A percentile compares a stretch with the other conserved stretches of the same genome.
Evolutionary conservation across 2,888 invertebrate genomes (phyloP).

Genomic region (Rhagium mordax): DNA sequence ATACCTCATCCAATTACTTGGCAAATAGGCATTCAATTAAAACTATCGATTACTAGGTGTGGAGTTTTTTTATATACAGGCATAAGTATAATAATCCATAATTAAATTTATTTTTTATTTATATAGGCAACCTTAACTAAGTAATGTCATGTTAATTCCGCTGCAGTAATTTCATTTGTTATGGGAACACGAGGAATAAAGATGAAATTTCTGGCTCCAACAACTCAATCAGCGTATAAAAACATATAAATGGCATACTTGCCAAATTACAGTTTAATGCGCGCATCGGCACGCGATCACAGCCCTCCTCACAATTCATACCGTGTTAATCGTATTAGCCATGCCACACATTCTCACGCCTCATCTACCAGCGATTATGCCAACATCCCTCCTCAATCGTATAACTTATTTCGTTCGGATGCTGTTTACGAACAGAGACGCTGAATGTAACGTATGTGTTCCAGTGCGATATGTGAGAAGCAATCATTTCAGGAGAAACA

Average conservation of each 20-base stretch:
- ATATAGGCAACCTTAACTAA: neutral
- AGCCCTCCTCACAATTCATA: conserved; percentile 59
- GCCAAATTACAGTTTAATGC: conserved; percentile 64
- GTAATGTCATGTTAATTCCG: neutral
- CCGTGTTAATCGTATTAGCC: conserved; percentile 67
- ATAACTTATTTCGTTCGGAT: conserved; percentile 30
- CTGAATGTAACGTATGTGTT: conserved; percentile 27
- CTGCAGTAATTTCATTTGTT: conserved; percentile 7
- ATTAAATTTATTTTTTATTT: too few relatives aligned
- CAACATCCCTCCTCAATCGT: conserved; percentile 33
- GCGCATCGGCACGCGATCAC: conserved; percentile 62
- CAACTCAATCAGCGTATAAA: conserved; percentile 46
- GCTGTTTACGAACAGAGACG: conserved; percentile 9
- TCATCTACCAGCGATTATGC: conserved; percentile 60
- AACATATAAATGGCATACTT: conserved; percentile 50
- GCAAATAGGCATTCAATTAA: too few relatives aligned
- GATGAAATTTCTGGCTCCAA: conserved; percentile 24
- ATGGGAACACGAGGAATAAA: conserved; percentile 23
- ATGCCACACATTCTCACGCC: conserved; percentile 68
- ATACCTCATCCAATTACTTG: too few relatives aligned
- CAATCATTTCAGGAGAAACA: conserved; percentile 32
- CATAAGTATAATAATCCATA: too few relatives aligned
- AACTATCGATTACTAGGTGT: too few relatives aligned
- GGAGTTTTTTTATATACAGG: too few relatives aligned
- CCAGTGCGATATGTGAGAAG: conserved; percentile 15